These are phyloP conservation scores for Tenthredo notha DNA, from an alignment of 2,888 invertebrate genomes.

Conservation along the genomic window DNA sequence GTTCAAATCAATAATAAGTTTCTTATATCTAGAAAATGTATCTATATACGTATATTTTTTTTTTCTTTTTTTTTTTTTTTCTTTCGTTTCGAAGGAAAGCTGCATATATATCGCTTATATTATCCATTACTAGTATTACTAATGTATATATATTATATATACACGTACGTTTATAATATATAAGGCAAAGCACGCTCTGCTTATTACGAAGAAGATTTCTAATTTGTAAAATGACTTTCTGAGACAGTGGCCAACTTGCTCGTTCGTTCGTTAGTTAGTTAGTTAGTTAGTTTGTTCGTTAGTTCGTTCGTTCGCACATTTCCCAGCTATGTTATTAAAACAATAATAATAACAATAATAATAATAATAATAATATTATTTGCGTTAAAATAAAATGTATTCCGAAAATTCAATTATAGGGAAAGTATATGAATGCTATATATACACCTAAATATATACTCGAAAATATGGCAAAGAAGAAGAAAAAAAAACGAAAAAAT, in stretches of 20 bases:
- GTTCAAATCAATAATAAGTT: not conserved
- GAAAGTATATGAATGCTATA: no score
- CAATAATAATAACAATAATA: no score
- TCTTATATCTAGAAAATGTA: no score
- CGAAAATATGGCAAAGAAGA: no score
- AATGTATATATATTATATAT: no score
- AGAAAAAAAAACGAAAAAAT: no score
- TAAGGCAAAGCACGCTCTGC: constrained; percentile 40
- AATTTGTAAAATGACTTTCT: constrained; percentile 28
- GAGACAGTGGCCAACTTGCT: constrained; percentile 40
- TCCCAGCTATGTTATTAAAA: not conserved
- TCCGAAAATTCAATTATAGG: no score
- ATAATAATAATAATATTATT: no score
- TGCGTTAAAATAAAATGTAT: no score
- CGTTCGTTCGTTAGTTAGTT: not conserved
- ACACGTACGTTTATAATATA: not conserved
- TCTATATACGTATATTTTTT: no score
- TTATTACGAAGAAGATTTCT: constrained; percentile 42
- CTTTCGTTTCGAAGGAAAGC: not conserved
- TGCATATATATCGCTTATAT: not conserved
- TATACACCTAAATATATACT: no score
- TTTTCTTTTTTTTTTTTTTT: not conserved
- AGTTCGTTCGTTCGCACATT: not conserved
- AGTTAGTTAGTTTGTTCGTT: not conserved
- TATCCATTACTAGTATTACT: not conserved